phyloP scores from a whole-genome alignment of 2,113 vertebrate genomes.

The Halcyon malimbica region DNA sequence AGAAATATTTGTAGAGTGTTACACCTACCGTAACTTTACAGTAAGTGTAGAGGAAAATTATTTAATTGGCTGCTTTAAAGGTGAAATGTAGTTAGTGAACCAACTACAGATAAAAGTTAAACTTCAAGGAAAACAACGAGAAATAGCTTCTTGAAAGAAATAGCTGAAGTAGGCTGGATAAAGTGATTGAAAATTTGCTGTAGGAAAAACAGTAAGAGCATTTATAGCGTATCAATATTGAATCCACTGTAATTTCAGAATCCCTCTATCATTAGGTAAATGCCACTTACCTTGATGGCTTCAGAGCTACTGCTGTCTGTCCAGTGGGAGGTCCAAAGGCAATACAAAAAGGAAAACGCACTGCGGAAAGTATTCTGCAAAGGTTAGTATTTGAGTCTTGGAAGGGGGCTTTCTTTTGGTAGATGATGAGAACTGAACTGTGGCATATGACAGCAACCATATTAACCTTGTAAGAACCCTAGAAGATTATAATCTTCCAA shows the following conservation, averaged over 20 bases:
- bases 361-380: constrained; percentile 84
- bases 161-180: background rate
- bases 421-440: background rate
- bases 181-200: background rate
- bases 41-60: background rate
- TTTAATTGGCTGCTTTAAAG: background rate
- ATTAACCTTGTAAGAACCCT: background rate
- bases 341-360: constrained; percentile 78
- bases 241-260: background rate
- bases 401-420: background rate
- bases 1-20: background rate
- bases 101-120: background rate
- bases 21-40: background rate
- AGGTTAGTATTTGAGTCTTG: constrained; percentile 65
- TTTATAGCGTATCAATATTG: background rate
- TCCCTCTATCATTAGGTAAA: constrained; percentile 76
- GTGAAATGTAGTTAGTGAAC: background rate
- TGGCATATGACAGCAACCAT: background rate
- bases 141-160: background rate
- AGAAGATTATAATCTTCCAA: background rate
- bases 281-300: constrained; percentile 85
- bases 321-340: constrained; percentile 80
- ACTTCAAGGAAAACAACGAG: background rate
- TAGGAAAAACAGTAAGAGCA: background rate
- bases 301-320: constrained; percentile 86